A percentile compares a stretch with the other conserved stretches of the same genome.
These are phyloP conservation scores for Spatulosminthurus flaviceps DNA, from an alignment of 2,888 invertebrate genomes.

Conservation along the genomic window DNA sequence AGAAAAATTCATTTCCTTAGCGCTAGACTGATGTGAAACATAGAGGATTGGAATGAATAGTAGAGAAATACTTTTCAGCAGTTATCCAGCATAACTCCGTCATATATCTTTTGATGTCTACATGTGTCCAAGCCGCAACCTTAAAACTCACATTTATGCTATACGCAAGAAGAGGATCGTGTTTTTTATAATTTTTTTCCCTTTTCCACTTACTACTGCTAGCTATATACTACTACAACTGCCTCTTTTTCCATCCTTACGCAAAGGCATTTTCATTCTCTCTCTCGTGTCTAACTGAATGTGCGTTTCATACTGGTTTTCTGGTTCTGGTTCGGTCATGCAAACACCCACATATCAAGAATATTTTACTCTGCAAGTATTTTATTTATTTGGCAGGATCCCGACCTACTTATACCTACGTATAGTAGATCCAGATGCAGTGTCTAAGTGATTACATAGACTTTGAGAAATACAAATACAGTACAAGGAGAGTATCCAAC, in stretches of 20 bases:
- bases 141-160: slow-evolving; percentile 30
- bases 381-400: slow-evolving; percentile 25
- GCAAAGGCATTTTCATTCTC: slow-evolving; percentile 23
- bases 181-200: slow-evolving; percentile 19
- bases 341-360: slow-evolving; percentile 41
- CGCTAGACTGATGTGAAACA: neutral
- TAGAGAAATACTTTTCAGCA: slow-evolving; percentile 34
- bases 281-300: slow-evolving; percentile 24
- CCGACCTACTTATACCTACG: neutral
- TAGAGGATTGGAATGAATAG: slow-evolving; percentile 3
- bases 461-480: too few species aligned
- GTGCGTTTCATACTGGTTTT: slow-evolving; percentile 29
- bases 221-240: too few species aligned
- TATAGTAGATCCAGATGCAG: too few species aligned
- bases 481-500: too few species aligned
- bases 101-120: slow-evolving; percentile 35
- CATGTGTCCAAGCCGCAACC: slow-evolving; percentile 37
- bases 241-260: too few species aligned
- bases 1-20: slow-evolving; percentile 30
- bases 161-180: too few species aligned
- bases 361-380: slow-evolving; percentile 42
- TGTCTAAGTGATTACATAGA: too few species aligned
- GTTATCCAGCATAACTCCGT: slow-evolving; percentile 35
- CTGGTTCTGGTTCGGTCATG: slow-evolving; percentile 44
- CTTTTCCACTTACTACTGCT: neutral